Base-by-base conservation (phyloP, 1,140 invertebrate genomes). In the Drosophila santomea region DNA sequence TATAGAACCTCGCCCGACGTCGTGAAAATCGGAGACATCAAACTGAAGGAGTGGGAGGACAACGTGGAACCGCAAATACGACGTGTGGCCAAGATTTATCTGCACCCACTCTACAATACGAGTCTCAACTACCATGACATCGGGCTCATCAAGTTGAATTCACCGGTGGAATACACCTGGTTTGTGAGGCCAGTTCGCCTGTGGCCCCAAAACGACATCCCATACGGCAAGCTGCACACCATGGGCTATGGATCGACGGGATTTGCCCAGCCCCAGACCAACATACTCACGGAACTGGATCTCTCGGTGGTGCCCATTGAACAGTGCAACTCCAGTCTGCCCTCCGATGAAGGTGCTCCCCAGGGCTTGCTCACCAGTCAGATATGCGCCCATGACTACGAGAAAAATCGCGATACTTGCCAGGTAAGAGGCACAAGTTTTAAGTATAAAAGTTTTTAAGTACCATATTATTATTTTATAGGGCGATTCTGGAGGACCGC, bases 351-450 rank as follows among this genome's bases (percentile, higher is more conserved):
- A 10, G 58, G 62, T 12, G 51, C 79, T 4, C 79, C 79, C 0
- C 12, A 61, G 0, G 84, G 84, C 1, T 68, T 89, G n/a, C 3
- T 88, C 5, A 59, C 69, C 0, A 78, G 73, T 7, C 86, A 90
- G 54, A 79, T 90, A 45, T 90, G 86, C 25, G 83, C 80, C 8
- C 73, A 71, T 12, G 78, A 88, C 43, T 81, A 63, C 12, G 79
- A 78, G 38, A 71, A 77, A 17, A 83, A 81, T 72, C 62, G 72
- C 10, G 86, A 90, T 63, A 90, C 86, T 0, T 90, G 91, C 91
- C 71, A 90, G 67, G 84, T 77, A 20, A 55, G 67, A 15, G 6
- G 4, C 8, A 2, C 11, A 15, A 12, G 8, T 39, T 38, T 38
- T 14, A 7, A 3, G 12, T 12, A 0, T 36, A 36, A 3, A 38